Base-by-base conservation (phyloP, 2,888 invertebrate genomes). In the Athalia cordata region DNA sequence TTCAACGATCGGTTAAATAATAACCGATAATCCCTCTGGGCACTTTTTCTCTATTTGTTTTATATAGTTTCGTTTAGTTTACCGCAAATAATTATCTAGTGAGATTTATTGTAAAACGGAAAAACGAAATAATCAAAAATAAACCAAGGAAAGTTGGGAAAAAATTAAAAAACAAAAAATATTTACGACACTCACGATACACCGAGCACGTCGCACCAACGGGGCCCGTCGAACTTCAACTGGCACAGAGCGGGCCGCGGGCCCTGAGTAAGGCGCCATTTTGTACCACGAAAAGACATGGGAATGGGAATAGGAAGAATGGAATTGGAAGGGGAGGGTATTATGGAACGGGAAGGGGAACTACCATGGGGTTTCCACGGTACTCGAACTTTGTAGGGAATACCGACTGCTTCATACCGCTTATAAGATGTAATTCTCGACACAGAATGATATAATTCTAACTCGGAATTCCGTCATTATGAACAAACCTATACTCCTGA, bases 181-280 rank as follows among this genome's bases (percentile, higher is more conserved):
- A n/a, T n/a, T n/a, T 43, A 72, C 29, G 29, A 29, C 59, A 45
- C 52, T 50, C 50, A 4, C 9, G 62, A 52, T 9, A 64, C 61
- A 50, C 15, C 5, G 15, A 77, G 47, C 85, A 85, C 81, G 81
- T 81, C 85, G 84, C 88, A 84, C 83, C 85, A 85, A 84, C 88
- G 86, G 89, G 89, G 88, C 89, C 89, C 88, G 87, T 84, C 85
- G 84, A 86, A 84, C 29, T 29, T 29, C 87, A 85, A 89, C 88
- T 88, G 86, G 84, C 83, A 82, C 80, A 81, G 81, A 83, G 81
- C 81, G 82, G 80, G 82, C 84, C 83, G 82, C 83, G 80, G 85
- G 85, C 86, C 86, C 86, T 85, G 85, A 75, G 43, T 82, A 85
- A 81, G 84, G 81, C 83, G 84, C 86, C 86, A 86, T 86, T 77